Base-by-base conservation (phyloP, 2,113 vertebrate species). In the Hippoglossus stenolepis region DNA sequence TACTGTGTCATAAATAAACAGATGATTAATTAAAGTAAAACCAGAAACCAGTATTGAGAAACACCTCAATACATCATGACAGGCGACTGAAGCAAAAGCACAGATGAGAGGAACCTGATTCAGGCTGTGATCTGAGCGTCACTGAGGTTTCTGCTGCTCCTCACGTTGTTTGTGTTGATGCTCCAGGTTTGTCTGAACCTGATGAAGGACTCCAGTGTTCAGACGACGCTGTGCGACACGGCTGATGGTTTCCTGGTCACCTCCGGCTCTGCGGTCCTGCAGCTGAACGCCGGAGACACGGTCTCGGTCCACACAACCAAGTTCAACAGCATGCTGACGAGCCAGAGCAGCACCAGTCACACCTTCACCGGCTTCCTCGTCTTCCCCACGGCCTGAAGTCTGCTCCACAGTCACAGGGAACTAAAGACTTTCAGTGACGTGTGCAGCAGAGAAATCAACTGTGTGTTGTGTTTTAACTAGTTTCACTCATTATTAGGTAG, bases 341-440 rank as follows among this genome's bases (percentile, higher is more conserved):
- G 1, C 20, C 23, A 40, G 9, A 0, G 0, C 56, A 74, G 57
- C 60, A 62, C 83, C 73, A 82, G 83, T 70, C 70, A 87, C 77
- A 85, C 24, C 26, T 85, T 92, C 73, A 92, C 78, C 9, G 88
- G 91, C 51, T 85, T 92, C 82, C 88, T 91, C 31, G 45, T 92
- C 60, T 81, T 56, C 58, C 56, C 83, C 2, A 85, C 65, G 7
- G 3, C 18, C 14, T 87, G 70, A 63, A n/a, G 18, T 31, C 31
- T 7, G 4, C 0, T n/a, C 18, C 51, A 23, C 54, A 11, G n/a
- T 57, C 51, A 53, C 20, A 17, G 12, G 3, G 40, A 43, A 11
- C 4, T 2, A 43, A 43, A 13, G 40, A 13, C 40, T 43, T 12
- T 43, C 40, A 13, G 40, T 43, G 40, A 43, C 40, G 40, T 38